phyloP scores from a whole-genome alignment of 2,113 vertebrate genomes.

The Mola mola region DNA sequence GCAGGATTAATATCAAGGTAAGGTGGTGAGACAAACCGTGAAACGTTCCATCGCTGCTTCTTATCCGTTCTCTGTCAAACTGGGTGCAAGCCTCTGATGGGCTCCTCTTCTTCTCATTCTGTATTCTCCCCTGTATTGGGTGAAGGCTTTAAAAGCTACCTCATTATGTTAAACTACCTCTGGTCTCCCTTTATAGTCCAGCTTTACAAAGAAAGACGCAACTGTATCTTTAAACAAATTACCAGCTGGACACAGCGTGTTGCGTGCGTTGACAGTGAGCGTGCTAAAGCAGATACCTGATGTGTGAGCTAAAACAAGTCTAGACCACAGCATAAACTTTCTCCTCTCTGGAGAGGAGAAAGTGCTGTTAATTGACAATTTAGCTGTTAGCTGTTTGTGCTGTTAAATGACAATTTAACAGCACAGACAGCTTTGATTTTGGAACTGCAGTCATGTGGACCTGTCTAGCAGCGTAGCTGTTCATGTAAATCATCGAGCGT shows the following conservation, averaged over 20 bases:
- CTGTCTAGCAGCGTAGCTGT: conserved; percentile 11
- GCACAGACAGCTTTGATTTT: too few relatives aligned
- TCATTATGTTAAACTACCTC: conserved; percentile 63
- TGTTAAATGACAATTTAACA: too few relatives aligned
- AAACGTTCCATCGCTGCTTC: conserved; percentile 23
- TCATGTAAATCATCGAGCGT: background rate
- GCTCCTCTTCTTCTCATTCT: conserved; percentile 13
- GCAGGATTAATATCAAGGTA: conserved; percentile 89
- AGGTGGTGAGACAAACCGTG: conserved; percentile 39
- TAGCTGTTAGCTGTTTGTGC: too few relatives aligned
- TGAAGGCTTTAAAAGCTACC: conserved; percentile 60
- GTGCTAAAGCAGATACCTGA: conserved; percentile 47
- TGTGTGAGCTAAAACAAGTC: conserved; percentile 51
- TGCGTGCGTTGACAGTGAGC: conserved; percentile 43
- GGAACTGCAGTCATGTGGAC: conserved; percentile 28
- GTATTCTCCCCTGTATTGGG: conserved; percentile 45
- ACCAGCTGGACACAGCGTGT: conserved; percentile 55
- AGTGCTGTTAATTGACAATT: too few relatives aligned
- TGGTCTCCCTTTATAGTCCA: conserved; percentile 48
- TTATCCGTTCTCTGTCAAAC: conserved; percentile 17
- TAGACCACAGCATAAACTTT: conserved; percentile 41
- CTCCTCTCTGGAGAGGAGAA: conserved; percentile 10
- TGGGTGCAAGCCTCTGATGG: conserved; percentile 11
- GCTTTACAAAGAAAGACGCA: conserved; percentile 52
- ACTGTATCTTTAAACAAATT: conserved; percentile 63